Percentiles rank a stretch among this genome's conserved stretches.
These are phyloP conservation scores for Neoscelio sp. DNA, from an alignment of 2,888 invertebrate genomes.

Conservation along the genomic window DNA sequence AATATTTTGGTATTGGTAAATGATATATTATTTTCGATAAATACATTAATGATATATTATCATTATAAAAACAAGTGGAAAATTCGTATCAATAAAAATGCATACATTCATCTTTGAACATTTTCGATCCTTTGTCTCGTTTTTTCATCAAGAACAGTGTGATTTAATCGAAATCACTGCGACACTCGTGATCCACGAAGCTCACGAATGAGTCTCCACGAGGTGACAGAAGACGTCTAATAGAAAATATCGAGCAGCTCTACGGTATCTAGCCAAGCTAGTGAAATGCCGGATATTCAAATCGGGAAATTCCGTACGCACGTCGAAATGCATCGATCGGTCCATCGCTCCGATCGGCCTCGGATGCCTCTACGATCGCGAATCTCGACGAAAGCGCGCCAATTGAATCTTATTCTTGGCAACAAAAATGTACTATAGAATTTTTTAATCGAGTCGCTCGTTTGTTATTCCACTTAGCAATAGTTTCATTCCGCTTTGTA, in stretches of 20 bases:
- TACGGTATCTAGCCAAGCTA: slow-evolving; percentile 53
- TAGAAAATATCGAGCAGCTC: slow-evolving; percentile 56
- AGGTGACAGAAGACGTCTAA: slow-evolving; percentile 41
- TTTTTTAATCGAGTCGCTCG: background rate
- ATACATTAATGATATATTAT: background rate
- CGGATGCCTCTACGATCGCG: slow-evolving; percentile 62
- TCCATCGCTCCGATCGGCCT: slow-evolving; percentile 64
- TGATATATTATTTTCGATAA: too few relatives aligned
- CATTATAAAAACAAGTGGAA: background rate
- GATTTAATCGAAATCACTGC: slow-evolving; percentile 40
- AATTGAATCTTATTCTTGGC: background rate
- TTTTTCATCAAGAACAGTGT: slow-evolving; percentile 28
- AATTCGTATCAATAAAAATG: too few relatives aligned
- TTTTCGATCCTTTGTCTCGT: background rate
- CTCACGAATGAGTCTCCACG: slow-evolving; percentile 24
- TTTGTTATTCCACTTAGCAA: slow-evolving; percentile 18
- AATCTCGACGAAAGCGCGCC: slow-evolving; percentile 56
- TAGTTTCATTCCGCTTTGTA: slow-evolving; percentile 2
- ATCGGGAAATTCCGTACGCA: slow-evolving; percentile 80
- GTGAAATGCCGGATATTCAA: slow-evolving; percentile 80
- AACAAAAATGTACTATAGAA: background rate
- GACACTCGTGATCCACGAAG: slow-evolving; percentile 47
- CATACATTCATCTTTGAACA: slow-evolving; percentile 23
- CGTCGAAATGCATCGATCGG: slow-evolving; percentile 74
- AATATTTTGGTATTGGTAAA: too few relatives aligned